Conservation (phyloP, 2,113 vertebrate genomes). For the Dunckerocampus dactyliophorus region DNA sequence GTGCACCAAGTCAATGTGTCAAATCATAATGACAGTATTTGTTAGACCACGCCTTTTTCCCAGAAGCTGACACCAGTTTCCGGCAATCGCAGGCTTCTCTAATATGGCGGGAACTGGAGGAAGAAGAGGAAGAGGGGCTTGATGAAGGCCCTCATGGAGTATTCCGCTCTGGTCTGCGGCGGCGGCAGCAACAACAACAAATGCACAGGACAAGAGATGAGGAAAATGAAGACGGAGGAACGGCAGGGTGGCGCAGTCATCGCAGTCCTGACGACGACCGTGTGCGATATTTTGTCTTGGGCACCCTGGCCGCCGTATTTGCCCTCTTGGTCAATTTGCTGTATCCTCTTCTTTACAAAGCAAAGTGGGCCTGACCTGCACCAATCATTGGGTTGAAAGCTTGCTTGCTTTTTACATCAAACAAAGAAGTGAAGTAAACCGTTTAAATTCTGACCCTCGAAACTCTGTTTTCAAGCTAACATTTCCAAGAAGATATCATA, state of each 20-base stretch:
- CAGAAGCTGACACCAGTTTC: conserved; percentile 96
- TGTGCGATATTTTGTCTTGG: conserved; percentile 86
- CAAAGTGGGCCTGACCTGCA: conserved; percentile 72
- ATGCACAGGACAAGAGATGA: conserved; percentile 44
- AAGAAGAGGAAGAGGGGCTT: conserved; percentile 82
- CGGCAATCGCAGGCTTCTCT: conserved; percentile 98
- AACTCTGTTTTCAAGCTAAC: not conserved
- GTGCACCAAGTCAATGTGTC: not conserved
- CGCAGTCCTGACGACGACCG: conserved; percentile 81
- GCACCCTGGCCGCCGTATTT: conserved; percentile 83
- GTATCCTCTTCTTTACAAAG: conserved; percentile 83
- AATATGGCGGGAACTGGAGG: conserved; percentile 99
- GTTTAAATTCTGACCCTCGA: not conserved
- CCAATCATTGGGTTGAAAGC: not conserved
- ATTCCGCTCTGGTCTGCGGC: conserved; percentile 64
- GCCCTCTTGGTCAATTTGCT: conserved; percentile 87
- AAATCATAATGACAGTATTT: conserved; percentile 30
- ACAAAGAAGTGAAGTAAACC: not conserved
- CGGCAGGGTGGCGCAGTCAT: conserved; percentile 35
- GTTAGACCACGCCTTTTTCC: conserved; percentile 61
- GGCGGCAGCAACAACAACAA: conserved; percentile 24
- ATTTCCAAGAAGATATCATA: not conserved
- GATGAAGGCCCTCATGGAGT: conserved; percentile 61
- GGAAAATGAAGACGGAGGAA: conserved; percentile 31
- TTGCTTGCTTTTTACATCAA: not conserved